These are phyloP conservation scores for Sussaba pulchella DNA, from an alignment of 2,888 invertebrate species.

Conservation along the genomic window DNA sequence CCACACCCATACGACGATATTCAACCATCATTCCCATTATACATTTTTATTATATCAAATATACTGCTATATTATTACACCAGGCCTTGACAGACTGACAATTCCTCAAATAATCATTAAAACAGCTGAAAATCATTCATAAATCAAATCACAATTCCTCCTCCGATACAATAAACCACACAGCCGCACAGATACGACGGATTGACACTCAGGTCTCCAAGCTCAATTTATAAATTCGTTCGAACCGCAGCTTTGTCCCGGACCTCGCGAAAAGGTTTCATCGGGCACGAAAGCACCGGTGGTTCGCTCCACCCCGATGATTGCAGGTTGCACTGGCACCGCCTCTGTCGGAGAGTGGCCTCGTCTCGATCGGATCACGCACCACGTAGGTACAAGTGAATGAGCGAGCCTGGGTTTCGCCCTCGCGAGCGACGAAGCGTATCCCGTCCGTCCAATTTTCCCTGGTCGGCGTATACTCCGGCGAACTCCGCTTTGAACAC, in stretches of 20 bases:
- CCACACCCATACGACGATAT: no score
- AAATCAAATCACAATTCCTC: no score
- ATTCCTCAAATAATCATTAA: no score
- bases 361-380: constrained; percentile 55
- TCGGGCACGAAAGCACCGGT: constrained; percentile 57
- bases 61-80: no score
- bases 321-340: constrained; percentile 83
- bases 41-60: no score
- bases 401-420: constrained; percentile 58
- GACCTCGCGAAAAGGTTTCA: constrained; percentile 50
- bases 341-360: constrained; percentile 74
- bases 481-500: constrained; percentile 35
- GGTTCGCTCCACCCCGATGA: constrained; percentile 83
- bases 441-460: constrained; percentile 69
- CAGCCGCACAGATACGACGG: no score
- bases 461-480: constrained; percentile 52
- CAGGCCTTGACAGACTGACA: no score
- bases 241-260: constrained; percentile 8
- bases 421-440: constrained; percentile 65
- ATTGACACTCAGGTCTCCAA: no score
- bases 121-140: no score
- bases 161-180: no score
- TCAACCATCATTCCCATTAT: no score
- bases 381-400: constrained; percentile 27
- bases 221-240: constrained; percentile 3